Evolutionary conservation across 2,797 vertebrate species (phyloP).

Genomic region (Psittacula echo): DNA sequence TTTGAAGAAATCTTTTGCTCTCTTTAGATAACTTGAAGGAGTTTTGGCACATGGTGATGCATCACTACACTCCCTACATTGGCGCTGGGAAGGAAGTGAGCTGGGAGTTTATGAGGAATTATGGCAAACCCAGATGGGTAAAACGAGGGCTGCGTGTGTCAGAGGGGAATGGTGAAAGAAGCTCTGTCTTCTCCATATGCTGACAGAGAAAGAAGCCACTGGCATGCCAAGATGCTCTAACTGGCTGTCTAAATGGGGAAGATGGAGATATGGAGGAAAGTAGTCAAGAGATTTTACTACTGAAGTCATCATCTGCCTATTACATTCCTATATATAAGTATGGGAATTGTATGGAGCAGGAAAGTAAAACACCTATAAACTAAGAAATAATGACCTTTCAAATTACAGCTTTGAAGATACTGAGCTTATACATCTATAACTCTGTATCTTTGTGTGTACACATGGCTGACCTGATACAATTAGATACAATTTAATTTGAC

Average conservation of each 20-base stretch:
- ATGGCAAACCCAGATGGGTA: slow-evolving; percentile 27
- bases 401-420: not conserved
- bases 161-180: not conserved
- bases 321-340: not conserved
- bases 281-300: not conserved
- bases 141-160: not conserved
- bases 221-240: slow-evolving; percentile 11
- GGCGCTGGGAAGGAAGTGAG: not conserved
- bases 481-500: not conserved
- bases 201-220: slow-evolving; percentile 14
- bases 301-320: not conserved
- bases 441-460: not conserved
- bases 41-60: not conserved
- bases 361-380: not conserved
- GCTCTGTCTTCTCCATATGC: slow-evolving; percentile 27
- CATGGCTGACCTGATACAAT: not conserved
- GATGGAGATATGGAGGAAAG: not conserved
- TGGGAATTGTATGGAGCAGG: fast-evolving
- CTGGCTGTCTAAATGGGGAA: not conserved
- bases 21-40: not conserved
- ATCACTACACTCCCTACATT: not conserved
- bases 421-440: not conserved
- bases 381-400: not conserved
- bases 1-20: not conserved
- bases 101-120: not conserved